Base-by-base conservation (phyloP, 2,113 vertebrate species). In the Hyla sarda region DNA sequence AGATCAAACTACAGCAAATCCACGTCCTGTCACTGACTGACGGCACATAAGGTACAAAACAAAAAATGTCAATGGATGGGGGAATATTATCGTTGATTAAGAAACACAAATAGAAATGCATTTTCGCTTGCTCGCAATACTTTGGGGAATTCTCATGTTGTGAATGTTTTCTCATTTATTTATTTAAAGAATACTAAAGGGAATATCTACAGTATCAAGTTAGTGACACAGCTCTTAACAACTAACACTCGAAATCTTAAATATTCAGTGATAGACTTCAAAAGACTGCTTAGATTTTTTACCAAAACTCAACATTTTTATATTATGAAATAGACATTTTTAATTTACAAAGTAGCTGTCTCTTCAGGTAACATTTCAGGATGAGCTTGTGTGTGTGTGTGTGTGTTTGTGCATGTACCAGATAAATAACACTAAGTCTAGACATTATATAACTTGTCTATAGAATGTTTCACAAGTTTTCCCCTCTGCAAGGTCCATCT, bases 1-100 rank as follows among this genome's bases (percentile, higher is more conserved):
- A 86, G 76, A 80, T 80, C 62, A 86, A 86, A 65, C 84, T 71
- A 58, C 75, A 86, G 71, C 28, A 17, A 56, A 86, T 86, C 34
- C 58, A n/a, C 60, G 52, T 72, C 45, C 75, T 84, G 62, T 56
- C 84, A 86, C 28, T 71, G 8, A 78, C 74, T 45, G 30, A 80
- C 41, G 50, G 37, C 84, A 72, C 21, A 58, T 17, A 83, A 75
- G 14, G 72, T 54, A 62, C 76, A 30, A 60, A 84, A 84, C 50
- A 75, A 84, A 83, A 50, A 75, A 60, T 45, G 30, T 62, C 72
- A 74, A 84, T 84, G 72, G 54, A 62, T 30, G 45, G 45, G 37
- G 72, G 37, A 58, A 62, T 74, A 60, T 62, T 84, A 73, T 34
- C 74, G 54, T 47, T 32, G 52, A 84, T 75, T 84, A 75, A 41